A percentile compares a stretch with the other conserved stretches of the same genome.
Evolutionary conservation across 2,797 vertebrate genomes (phyloP).

Genomic region (Pseudochirops corinnae): DNA sequence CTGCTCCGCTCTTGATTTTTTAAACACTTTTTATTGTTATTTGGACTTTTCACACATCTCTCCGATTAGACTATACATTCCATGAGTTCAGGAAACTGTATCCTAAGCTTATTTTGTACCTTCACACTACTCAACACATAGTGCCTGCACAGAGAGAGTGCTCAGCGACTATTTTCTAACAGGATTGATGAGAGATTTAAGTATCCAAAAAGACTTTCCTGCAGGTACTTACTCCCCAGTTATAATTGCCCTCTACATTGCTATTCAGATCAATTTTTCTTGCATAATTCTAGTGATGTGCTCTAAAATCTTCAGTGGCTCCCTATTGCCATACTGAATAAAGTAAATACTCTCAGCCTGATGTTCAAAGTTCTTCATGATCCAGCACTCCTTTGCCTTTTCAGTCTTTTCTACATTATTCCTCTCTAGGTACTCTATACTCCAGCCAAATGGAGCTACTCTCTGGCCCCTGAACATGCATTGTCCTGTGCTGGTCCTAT

Average conservation of each 20-base stretch:
- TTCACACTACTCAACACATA: neutral
- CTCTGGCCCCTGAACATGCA: neutral
- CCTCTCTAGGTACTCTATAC: neutral
- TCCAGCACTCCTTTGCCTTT: neutral
- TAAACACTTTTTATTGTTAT: neutral
- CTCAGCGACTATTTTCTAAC: neutral
- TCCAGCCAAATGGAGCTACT: neutral
- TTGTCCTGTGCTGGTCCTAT: neutral
- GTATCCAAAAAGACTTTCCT: neutral
- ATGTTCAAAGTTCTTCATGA: neutral
- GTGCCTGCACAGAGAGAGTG: neutral
- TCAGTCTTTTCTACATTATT: neutral
- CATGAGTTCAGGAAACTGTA: neutral
- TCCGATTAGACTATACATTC: neutral
- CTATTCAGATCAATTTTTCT: neutral
- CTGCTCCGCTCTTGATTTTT: neutral
- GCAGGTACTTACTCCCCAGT: neutral
- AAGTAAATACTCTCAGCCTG: neutral
- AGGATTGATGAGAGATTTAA: neutral
- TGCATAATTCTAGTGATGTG: neutral
- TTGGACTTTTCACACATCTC: neutral
- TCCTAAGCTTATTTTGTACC: neutral
- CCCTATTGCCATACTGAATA: neutral
- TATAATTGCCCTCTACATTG: neutral
- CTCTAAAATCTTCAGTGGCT: neutral